Evolutionary conservation across 2,113 vertebrate genomes (phyloP), one percentile per base, ranked within the genome.

Genomic region (Xenopus tropicalis): DNA sequence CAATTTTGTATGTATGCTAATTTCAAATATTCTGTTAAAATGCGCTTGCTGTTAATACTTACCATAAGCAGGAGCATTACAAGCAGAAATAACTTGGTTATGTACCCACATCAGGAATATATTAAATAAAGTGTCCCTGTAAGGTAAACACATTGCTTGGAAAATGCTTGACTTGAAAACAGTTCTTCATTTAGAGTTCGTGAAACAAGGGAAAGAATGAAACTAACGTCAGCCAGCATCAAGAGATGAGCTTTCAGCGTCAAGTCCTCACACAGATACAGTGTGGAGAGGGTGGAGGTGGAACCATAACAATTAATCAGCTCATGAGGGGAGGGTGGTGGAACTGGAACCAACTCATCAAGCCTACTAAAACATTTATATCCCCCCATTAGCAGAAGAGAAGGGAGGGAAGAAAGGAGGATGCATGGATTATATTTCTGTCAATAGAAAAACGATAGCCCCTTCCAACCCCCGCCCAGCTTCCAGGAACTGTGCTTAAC

Each of bases 341-440:
- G 21, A 63, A 42, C 73, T 76, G 58, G 66, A 63, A 63, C 24
- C 59, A 76, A 69, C 66, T 63, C 66, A 76, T 76, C 73, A 76
- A 69, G 63, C 73, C 73, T 76, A 76, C 66, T 76, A 63, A 76
- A 76, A 76, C 73, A 76, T 76, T 76, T 76, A 76, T 76, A 67
- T 63, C 57, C 51, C 73, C 66, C 22, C 66, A 76, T 76, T 76
- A 76, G 73, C 73, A 56, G 57, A 57, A 68, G 72, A 69, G 65
- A 22, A 24, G 67, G 73, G 73, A 76, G 73, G 58, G 57, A 29
- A 37, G 46, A 76, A 66, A 25, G 66, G n/a, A 68, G 54, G 66
- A 56, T 69, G 58, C 73, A 69, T 56, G 68, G 58, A 46, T 76
- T 63, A 61, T 54, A 69, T 76, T 76, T 69, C 73, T 62, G 66